These are phyloP conservation scores for Sitta europaea DNA, from an alignment of 2,113 vertebrate genomes.

Conservation along the genomic window DNA sequence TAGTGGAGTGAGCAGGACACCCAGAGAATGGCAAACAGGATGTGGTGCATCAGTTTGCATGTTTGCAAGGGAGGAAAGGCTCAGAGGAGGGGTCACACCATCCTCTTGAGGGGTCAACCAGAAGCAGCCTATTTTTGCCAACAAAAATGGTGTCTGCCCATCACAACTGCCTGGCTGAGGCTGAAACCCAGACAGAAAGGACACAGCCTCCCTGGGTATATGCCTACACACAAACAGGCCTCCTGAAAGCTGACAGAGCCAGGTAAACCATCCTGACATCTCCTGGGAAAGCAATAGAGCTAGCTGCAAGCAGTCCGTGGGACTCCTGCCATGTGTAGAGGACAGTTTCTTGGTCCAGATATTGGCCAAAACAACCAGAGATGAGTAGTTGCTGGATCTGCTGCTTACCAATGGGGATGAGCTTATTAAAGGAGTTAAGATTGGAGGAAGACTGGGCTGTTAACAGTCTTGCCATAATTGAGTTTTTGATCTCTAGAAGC, in stretches of 20 bases:
- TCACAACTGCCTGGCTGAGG: neutral
- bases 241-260: neutral
- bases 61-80: neutral
- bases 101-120: neutral
- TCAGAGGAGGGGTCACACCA: neutral
- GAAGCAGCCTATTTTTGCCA: neutral
- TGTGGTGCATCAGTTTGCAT: neutral
- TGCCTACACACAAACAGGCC: neutral
- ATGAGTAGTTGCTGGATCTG: neutral
- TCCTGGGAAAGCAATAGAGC: neutral
- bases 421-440: neutral
- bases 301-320: neutral
- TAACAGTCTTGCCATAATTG: neutral
- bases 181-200: neutral
- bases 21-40: neutral
- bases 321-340: neutral
- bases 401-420: neutral
- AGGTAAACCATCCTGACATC: too few species aligned
- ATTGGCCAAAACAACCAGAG: neutral
- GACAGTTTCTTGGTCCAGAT: neutral
- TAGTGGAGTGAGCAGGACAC: neutral
- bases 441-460: neutral
- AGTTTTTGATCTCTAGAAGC: neutral
- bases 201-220: neutral
- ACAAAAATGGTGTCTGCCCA: neutral